Percentiles rank a stretch among this genome's conserved stretches.
Conservation (phyloP, 2,113 vertebrate genomes). For the Gallinago jamesoni region DNA sequence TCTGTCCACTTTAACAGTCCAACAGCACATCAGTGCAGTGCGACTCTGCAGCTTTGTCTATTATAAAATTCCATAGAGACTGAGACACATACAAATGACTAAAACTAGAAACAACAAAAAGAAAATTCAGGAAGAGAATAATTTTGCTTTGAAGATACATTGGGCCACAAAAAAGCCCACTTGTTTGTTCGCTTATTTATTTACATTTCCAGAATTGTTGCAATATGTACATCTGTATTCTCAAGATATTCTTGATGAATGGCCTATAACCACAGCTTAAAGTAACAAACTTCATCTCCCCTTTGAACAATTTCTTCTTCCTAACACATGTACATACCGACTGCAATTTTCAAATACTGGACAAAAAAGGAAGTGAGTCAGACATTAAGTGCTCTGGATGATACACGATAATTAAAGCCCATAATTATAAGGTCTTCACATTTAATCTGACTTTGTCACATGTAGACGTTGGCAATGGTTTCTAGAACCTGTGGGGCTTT, state of each 20-base stretch:
- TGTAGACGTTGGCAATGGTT: neutral
- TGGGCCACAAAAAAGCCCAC: neutral
- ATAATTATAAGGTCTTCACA: constrained; percentile 18
- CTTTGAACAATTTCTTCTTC: neutral
- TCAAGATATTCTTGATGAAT: neutral
- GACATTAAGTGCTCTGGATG: neutral
- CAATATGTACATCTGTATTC: neutral
- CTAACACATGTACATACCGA: neutral
- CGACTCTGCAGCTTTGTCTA: neutral
- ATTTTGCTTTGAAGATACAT: neutral
- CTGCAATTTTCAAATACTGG: neutral
- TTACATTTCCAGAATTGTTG: neutral
- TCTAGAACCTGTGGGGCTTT: neutral
- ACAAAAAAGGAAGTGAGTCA: neutral
- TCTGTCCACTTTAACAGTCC: neutral
- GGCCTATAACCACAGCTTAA: neutral
- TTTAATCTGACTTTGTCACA: constrained; percentile 35
- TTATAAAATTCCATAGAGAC: neutral
- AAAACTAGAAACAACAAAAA: neutral
- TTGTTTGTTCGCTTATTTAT: neutral
- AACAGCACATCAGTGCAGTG: neutral
- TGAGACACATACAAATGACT: neutral
- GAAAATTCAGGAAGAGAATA: neutral
- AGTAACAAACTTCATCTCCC: neutral
- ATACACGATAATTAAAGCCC: constrained; percentile 9